Conservation (phyloP, 2,113 vertebrate genomes). For the Lagopus leucura region DNA sequence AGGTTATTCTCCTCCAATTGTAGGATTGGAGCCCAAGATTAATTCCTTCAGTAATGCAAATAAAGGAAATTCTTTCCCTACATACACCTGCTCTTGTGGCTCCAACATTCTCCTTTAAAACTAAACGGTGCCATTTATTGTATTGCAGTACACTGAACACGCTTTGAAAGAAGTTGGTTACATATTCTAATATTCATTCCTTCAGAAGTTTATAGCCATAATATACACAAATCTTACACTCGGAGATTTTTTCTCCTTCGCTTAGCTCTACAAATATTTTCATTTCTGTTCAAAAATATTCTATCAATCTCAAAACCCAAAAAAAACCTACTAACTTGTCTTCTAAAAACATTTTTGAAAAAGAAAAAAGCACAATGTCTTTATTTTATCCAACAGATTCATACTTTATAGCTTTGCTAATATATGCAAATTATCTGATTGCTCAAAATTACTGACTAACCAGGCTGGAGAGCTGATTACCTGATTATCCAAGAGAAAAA, state of each 20-base stretch:
- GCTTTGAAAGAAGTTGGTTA: background rate
- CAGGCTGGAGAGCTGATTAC: slow-evolving; percentile 64
- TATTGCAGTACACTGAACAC: background rate
- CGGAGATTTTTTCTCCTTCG: background rate
- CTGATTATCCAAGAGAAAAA: slow-evolving; percentile 47
- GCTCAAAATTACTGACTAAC: slow-evolving; percentile 44
- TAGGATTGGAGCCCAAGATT: background rate
- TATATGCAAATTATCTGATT: slow-evolving; percentile 51
- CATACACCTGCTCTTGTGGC: background rate
- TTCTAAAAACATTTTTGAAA: slow-evolving; percentile 17
- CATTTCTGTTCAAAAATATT: background rate
- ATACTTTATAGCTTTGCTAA: slow-evolving; percentile 50
- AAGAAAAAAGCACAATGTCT: background rate
- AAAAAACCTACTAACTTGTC: background rate
- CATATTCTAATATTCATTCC: background rate
- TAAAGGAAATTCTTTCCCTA: background rate
- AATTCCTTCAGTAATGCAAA: background rate
- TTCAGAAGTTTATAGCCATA: background rate
- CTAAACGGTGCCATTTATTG: background rate
- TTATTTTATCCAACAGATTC: slow-evolving; percentile 42
- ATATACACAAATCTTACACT: background rate
- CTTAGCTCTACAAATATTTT: background rate
- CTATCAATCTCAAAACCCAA: background rate
- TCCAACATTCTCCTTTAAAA: background rate
- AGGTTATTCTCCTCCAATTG: background rate